Conservation (phyloP, 2,113 vertebrate genomes). For the Tympanuchus pallidicinctus region DNA sequence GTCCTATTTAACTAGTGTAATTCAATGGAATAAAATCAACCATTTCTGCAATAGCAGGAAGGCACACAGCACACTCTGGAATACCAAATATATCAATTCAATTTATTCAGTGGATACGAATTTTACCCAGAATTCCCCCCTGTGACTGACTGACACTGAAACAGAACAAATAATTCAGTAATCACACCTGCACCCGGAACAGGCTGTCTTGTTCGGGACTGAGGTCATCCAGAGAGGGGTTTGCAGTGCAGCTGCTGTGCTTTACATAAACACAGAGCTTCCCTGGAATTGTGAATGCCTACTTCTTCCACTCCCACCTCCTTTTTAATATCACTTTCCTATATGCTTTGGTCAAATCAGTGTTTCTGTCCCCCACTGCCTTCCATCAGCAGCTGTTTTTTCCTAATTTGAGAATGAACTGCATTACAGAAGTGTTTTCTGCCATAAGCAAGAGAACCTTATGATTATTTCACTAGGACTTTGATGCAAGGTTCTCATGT, state of each 20-base stretch:
- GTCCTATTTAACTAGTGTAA: constrained; percentile 48
- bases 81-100: constrained; percentile 65
- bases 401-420: not conserved
- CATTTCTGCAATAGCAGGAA: constrained; percentile 56
- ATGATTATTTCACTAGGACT: not conserved
- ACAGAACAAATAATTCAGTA: constrained; percentile 72
- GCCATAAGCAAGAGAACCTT: not conserved
- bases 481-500: not conserved
- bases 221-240: constrained; percentile 60
- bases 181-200: constrained; percentile 69
- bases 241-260: constrained; percentile 61
- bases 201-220: constrained; percentile 57
- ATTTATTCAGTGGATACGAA: constrained; percentile 34
- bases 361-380: not conserved
- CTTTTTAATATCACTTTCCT: not conserved
- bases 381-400: not conserved
- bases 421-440: not conserved
- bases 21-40: constrained; percentile 59
- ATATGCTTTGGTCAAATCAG: not conserved
- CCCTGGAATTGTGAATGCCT: constrained; percentile 41
- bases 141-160: constrained; percentile 50
- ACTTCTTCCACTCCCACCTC: not conserved
- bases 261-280: constrained; percentile 59
- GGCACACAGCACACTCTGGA: constrained; percentile 45
- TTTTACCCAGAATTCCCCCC: constrained; percentile 54